phyloP scores from a whole-genome alignment of 2,113 vertebrate species.

The Tyto alba region DNA sequence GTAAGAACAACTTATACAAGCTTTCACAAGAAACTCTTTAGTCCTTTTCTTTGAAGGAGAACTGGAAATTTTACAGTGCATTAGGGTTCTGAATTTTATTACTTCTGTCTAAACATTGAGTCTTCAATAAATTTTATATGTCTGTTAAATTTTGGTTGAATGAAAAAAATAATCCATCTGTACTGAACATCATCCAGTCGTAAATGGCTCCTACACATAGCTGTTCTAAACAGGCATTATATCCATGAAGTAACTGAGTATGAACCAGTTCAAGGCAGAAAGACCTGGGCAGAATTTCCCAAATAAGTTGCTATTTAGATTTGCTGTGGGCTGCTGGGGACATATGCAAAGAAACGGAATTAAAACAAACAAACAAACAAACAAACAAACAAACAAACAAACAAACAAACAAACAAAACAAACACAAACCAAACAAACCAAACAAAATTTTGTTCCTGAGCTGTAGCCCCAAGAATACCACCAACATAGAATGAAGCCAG shows the following conservation, averaged over 20 bases:
- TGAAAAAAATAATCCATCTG: not conserved
- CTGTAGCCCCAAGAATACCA: not conserved
- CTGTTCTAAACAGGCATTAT: not conserved
- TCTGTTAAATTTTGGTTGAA: not conserved
- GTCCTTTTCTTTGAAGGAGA: not conserved
- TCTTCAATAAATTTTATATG: not conserved
- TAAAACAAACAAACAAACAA: no score
- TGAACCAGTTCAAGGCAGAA: not conserved
- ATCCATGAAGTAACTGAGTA: not conserved
- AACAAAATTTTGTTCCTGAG: not conserved
- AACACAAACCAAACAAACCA: no score
- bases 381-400: no score
- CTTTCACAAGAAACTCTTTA: not conserved
- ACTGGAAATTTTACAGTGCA: not conserved
- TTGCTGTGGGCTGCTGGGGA: not conserved
- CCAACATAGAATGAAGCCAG: accelerated
- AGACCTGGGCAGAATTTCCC: not conserved
- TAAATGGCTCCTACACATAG: not conserved
- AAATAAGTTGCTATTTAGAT: not conserved
- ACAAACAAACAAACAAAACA: no score
- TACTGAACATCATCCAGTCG: not conserved
- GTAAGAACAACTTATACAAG: not conserved
- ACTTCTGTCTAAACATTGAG: not conserved
- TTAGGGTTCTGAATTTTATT: not conserved
- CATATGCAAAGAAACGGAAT: not conserved